These are phyloP conservation scores for Rousettus leschenaultii DNA, from an alignment of 2,113 vertebrate species.

Conservation along the genomic window DNA sequence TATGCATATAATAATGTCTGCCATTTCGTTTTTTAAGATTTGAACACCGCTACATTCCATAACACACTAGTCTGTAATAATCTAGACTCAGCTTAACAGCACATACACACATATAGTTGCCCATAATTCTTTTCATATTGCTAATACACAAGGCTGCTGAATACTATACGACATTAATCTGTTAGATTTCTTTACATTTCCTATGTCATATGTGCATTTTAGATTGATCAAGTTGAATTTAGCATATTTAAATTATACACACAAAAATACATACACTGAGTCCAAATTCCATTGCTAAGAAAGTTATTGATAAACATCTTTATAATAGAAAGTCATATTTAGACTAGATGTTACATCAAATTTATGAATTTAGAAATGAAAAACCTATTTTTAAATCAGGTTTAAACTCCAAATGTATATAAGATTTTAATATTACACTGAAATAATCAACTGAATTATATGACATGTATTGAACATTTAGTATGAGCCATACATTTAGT, in stretches of 20 bases:
- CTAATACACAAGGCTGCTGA: background rate
- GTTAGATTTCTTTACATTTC: background rate
- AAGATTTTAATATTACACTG: background rate
- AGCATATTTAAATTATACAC: background rate
- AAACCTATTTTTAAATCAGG: background rate
- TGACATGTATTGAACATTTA: background rate
- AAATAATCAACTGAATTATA: background rate
- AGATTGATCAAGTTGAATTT: background rate
- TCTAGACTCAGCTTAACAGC: background rate
- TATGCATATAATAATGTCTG: background rate
- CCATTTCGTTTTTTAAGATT: background rate
- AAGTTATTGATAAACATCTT: background rate
- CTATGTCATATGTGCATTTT: background rate
- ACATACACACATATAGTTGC: background rate
- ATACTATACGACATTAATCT: background rate
- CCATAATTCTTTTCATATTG: background rate
- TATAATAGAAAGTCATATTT: background rate
- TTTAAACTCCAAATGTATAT: background rate
- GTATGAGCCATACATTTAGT: background rate
- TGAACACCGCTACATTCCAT: background rate
- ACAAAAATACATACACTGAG: background rate
- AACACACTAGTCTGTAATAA: background rate
- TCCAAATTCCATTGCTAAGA: background rate
- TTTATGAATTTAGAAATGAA: background rate
- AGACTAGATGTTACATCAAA: background rate